Conservation (phyloP, 2,888 invertebrate species). For the Metopia argyrocephala region DNA sequence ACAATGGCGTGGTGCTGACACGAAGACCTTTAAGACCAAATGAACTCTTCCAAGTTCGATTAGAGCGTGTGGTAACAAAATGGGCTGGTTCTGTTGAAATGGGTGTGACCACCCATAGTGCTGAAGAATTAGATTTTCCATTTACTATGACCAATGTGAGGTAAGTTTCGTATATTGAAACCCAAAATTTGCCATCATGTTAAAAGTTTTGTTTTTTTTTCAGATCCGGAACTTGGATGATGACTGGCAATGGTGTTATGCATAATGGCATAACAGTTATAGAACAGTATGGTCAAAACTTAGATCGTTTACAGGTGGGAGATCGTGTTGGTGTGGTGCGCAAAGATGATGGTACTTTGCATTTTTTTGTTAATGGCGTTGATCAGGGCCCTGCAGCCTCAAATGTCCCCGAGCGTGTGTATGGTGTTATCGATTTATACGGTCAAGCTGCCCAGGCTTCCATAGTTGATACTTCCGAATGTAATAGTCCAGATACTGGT, state of each 20-base stretch:
- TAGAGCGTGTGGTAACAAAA: conserved; percentile 94
- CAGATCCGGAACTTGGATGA: conserved; percentile 96
- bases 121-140: conserved; percentile 91
- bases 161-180: conserved; percentile 77
- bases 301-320: conserved; percentile 91
- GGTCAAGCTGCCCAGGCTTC: conserved; percentile 97
- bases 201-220: too few species aligned
- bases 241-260: conserved; percentile 96
- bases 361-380: conserved; percentile 94
- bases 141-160: conserved; percentile 96
- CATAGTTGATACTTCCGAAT: conserved; percentile 86
- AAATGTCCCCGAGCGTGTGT: conserved; percentile 92
- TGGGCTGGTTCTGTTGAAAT: conserved; percentile 98
- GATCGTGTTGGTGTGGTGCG: conserved; percentile 94
- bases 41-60: conserved; percentile 94
- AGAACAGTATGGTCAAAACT: conserved; percentile 94
- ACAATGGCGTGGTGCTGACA: conserved; percentile 95
- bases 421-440: conserved; percentile 95
- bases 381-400: conserved; percentile 95
- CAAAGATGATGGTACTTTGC: conserved; percentile 90
- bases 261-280: conserved; percentile 93
- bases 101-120: conserved; percentile 94
- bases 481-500: conserved; percentile 85
- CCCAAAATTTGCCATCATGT: background rate
- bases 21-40: conserved; percentile 90